Evolutionary conservation across 2,888 invertebrate species (phyloP), one percentile per base, ranked within the genome.

Genomic region (Parnassius mnemosyne): DNA sequence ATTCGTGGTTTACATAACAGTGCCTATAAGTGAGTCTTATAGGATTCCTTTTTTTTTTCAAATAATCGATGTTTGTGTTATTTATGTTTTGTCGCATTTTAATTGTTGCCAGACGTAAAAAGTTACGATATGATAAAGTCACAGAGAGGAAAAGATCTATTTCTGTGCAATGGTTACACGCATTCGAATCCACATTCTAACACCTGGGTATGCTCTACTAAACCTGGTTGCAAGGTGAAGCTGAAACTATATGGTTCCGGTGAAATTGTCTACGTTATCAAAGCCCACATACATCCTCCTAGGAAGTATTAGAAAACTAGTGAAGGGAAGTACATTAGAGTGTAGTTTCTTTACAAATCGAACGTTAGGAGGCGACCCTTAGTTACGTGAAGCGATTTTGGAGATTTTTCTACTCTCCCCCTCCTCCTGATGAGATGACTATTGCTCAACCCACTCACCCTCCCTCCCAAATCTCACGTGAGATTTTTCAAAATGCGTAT

Each of bases 181-280:
- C 81, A 72, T 47, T 63, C 68, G 0, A 66, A 66, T 54, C 57
- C 59, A 2, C 67, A 65, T 3, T 16, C 46, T 0, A 64, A 53
- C 1, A 55, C 66, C 9, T 84, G 82, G 81, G 68, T 72, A 0
- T 84, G 84, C 60, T 83, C 84, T 0, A 77, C 71, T 1, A 72
- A 70, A 42, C 70, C 71, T 7, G 63, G 60, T 25, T 79, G 80
- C 59, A 76, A 70, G 54, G 72, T 73, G 9, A 75, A 67, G 54
- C 20, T 82, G 11, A 73, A 69, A 52, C 53, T 80, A 13, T 66
- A 73, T 56, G n/a, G 51, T 1, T 13, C 64, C 3, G 77, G 76
- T 0, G 63, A 53, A 1, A 71, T 83, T 1, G n/a, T 59, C 7
- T n/a, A 61, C 3, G 13, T 68, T 3, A 9, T 60, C 0, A 72